Evolutionary conservation across 1,140 invertebrate genomes (phyloP).

Genomic region (Zaprionus capensis): DNA sequence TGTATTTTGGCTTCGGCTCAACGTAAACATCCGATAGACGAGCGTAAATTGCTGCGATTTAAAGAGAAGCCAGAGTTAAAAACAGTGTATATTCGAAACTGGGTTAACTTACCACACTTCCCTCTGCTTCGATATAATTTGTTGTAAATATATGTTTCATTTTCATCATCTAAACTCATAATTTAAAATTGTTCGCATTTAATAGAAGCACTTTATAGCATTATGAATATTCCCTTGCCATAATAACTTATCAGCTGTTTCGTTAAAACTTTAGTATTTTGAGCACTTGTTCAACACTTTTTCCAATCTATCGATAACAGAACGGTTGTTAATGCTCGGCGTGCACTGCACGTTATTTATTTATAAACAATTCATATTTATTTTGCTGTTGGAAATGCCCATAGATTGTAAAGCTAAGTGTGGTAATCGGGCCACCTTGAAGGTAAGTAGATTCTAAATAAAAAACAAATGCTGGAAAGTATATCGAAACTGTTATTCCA

Average conservation of each 20-base stretch:
- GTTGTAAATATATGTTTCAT: slow-evolving; percentile 44
- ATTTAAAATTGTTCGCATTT: slow-evolving; percentile 24
- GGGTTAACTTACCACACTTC: slow-evolving; percentile 52
- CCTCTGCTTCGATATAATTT: slow-evolving; percentile 57
- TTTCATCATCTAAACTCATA: slow-evolving; percentile 58
- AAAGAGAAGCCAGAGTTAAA: not conserved
- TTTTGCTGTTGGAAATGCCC: slow-evolving; percentile 85
- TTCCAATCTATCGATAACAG: slow-evolving; percentile 28
- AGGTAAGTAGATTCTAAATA: slow-evolving; percentile 85
- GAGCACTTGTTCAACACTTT: not conserved
- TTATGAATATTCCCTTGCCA: slow-evolving; percentile 5
- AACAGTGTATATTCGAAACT: too few species aligned
- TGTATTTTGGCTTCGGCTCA: slow-evolving; percentile 44
- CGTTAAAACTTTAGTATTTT: not conserved
- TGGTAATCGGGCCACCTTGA: slow-evolving; percentile 89
- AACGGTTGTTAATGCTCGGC: too few species aligned
- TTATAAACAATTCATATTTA: slow-evolving; percentile 32
- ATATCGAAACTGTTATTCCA: slow-evolving; percentile 76
- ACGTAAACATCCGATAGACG: slow-evolving; percentile 57
- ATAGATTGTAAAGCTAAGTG: slow-evolving; percentile 88
- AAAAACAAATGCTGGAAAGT: not conserved
- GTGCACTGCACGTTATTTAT: slow-evolving; percentile 27
- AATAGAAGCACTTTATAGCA: not conserved
- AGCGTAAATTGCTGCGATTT: slow-evolving; percentile 45
- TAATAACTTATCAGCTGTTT: not conserved